Evolutionary conservation across 1,140 invertebrate genomes (phyloP), one percentile per base, ranked within the genome.

Genomic region (Hirudo medicinalis): DNA sequence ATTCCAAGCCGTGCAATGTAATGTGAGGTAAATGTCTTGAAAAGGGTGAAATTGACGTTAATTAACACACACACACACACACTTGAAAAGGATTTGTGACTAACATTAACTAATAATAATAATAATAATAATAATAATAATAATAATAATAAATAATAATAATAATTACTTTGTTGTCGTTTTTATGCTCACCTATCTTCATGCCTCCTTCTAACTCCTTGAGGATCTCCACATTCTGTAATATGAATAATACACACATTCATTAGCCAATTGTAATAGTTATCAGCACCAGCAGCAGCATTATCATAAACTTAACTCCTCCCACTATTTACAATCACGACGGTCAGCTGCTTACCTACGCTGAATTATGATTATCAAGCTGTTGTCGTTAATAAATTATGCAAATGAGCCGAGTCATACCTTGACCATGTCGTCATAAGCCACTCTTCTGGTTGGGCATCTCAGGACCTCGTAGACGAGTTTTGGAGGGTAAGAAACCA

Each of bases 401-500:
- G 8, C n/a, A 43, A 68, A 40, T 43, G n/a, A 32, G 11, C 11
- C 8, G 2, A 32, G 11, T 5, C 22, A 2, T 32, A 68, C 67
- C 29, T 68, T 68, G 9, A 68, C n/a, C n/a, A 40, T 40, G n/a
- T 70, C 43, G 19, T 70, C 69, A 53, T 70, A 70, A 13, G 36
- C 22, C n/a, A 49, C 27, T 25, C 69, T 19, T 25, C 49, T 70
- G 2, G 32, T 36, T 53, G 69, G 69, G 13, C 5, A 49, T 22
- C 40, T 36, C 19, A 70, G 69, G 2, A 54, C 25, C 53, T 70
- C 69, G 53, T 53, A 70, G 17, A 54, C 53, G 2, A 70, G 19
- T 15, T 70, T 54, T 54, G 69, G 69, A n/a, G 69, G 43, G 53
- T 20, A 13, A 1, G 69, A 53, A 22, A 70, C 53, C 69, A 70